Evolutionary conservation across 2,797 vertebrate genomes (phyloP).

Genomic region (Tympanoctomys barrerae): DNA sequence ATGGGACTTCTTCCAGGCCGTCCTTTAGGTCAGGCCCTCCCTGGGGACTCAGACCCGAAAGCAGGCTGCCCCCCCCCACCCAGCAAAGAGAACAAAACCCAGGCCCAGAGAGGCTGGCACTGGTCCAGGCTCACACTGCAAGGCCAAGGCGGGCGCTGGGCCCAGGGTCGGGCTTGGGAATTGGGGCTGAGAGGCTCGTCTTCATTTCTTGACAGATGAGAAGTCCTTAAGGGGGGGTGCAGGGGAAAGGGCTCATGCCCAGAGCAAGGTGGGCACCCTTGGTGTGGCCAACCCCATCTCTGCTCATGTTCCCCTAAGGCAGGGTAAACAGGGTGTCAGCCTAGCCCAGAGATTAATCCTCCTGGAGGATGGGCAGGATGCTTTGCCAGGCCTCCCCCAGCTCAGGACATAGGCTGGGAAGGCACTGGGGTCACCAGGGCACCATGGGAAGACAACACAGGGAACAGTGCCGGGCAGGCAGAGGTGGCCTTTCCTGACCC

Average conservation of each 20-base stretch:
- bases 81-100: slow-evolving; percentile 1
- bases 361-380: not conserved
- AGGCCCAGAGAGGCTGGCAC: not conserved
- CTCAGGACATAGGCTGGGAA: slow-evolving; percentile 44
- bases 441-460: slow-evolving; percentile 66
- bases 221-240: not conserved
- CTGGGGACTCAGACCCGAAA: not conserved
- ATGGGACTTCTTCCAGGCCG: not conserved
- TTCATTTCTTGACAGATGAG: not conserved
- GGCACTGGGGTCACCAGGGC: slow-evolving; percentile 61
- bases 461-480: slow-evolving; percentile 38
- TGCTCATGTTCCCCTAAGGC: too few relatives aligned
- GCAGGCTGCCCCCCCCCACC: not conserved
- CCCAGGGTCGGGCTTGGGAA: slow-evolving; percentile 7
- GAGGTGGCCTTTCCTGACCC: slow-evolving; percentile 35
- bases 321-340: not conserved
- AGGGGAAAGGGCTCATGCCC: not conserved
- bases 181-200: not conserved
- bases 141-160: not conserved
- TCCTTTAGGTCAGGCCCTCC: not conserved
- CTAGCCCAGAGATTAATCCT: slow-evolving; percentile 11
- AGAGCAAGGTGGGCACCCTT: not conserved
- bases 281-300: not conserved
- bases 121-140: not conserved
- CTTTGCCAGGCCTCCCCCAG: not conserved